Conservation (phyloP, 1,140 invertebrate genomes). For the Drosophila varians region DNA sequence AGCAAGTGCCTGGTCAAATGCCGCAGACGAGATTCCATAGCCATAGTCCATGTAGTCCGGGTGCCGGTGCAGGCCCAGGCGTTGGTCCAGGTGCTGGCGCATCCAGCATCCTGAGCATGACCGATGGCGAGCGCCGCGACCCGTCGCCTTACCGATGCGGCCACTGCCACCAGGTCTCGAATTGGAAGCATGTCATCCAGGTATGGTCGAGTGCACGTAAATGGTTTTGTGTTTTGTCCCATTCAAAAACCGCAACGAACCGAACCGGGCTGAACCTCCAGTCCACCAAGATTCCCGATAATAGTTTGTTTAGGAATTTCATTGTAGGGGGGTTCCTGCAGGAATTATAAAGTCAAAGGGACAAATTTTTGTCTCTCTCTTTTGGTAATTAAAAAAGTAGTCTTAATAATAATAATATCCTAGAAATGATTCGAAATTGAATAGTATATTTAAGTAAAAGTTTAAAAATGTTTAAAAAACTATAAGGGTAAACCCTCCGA, state of each 20-base stretch:
- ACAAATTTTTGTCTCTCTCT: too few species aligned
- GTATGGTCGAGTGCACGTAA: slow-evolving; percentile 84
- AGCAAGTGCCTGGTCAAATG: slow-evolving; percentile 15
- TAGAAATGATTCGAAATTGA: too few species aligned
- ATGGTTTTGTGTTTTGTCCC: slow-evolving; percentile 76
- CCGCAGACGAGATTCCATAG: slow-evolving; percentile 59
- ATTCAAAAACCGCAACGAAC: slow-evolving; percentile 50
- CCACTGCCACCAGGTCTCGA: slow-evolving; percentile 90
- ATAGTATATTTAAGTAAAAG: too few species aligned
- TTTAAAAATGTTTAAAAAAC: too few species aligned
- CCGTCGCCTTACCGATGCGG: slow-evolving; percentile 88
- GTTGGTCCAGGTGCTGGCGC: not conserved
- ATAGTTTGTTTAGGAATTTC: not conserved
- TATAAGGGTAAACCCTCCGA: not conserved
- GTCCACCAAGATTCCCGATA: not conserved
- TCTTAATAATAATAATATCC: too few species aligned
- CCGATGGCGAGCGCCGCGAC: slow-evolving; percentile 77
- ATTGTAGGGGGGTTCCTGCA: not conserved
- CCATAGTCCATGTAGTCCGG: slow-evolving; percentile 75
- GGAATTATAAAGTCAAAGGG: not conserved
- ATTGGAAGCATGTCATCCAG: slow-evolving; percentile 92
- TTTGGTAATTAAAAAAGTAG: too few species aligned
- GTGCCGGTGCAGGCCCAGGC: not conserved
- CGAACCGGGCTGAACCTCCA: not conserved
- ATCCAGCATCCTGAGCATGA: slow-evolving; percentile 69